phyloP scores from a whole-genome alignment of 2,113 vertebrate genomes.

The Protobothrops flavoviridis region DNA sequence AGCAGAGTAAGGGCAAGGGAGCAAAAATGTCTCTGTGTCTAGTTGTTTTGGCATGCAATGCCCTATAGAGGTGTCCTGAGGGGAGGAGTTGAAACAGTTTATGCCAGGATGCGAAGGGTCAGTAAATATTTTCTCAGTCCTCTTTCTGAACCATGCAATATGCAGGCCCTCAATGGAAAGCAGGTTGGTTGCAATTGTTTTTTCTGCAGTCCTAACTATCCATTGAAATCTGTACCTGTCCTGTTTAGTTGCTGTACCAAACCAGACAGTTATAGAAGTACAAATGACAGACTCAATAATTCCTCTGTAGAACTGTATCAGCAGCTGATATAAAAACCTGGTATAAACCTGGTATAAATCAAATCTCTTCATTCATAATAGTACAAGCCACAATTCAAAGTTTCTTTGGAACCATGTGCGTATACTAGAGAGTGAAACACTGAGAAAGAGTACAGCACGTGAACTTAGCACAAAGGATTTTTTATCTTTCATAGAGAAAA shows the following conservation, averaged over 20 bases:
- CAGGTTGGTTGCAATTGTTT: background rate
- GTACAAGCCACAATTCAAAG: background rate
- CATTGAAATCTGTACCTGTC: background rate
- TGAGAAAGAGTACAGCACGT: background rate
- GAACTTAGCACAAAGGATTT: slow-evolving; percentile 54
- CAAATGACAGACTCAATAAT: background rate
- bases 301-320: background rate
- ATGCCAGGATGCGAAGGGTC: background rate
- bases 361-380: background rate
- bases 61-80: background rate
- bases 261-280: background rate
- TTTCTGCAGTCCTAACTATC: background rate
- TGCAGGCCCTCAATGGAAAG: background rate
- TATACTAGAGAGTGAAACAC: background rate
- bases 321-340: background rate
- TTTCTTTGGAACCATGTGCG: slow-evolving; percentile 49
- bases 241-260: background rate
- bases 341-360: background rate
- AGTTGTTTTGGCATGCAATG: background rate
- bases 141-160: background rate
- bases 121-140: background rate
- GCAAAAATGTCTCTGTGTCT: background rate
- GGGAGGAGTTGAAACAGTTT: background rate
- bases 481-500: slow-evolving; percentile 57
- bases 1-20: background rate